A percentile compares a stretch with the other conserved stretches of the same genome.
phyloP scores from a whole-genome alignment of 64 coral and sea anemone genomes.

The Stichodactyla mertensii region DNA sequence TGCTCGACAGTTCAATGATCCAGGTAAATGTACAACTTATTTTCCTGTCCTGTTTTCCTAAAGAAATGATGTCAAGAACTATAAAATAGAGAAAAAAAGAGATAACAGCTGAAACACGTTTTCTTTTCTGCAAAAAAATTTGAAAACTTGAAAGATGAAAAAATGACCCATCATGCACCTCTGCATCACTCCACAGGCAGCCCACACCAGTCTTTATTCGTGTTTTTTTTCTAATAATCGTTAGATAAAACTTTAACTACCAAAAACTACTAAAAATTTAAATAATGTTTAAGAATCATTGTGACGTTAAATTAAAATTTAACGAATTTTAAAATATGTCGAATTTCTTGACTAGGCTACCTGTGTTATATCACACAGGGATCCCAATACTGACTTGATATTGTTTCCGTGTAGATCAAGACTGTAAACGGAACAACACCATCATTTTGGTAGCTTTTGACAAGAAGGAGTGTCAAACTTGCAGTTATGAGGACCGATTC shows the following conservation, averaged over 20 bases:
- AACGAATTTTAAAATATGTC: too few species aligned
- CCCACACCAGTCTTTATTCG: background rate
- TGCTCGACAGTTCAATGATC: conserved; percentile 21
- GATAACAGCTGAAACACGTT: too few species aligned
- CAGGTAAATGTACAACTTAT: background rate
- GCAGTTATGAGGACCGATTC: background rate
- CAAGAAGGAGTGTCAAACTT: conserved; percentile 23
- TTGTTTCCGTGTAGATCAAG: conserved; percentile 9
- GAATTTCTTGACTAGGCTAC: background rate
- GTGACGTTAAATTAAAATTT: too few species aligned
- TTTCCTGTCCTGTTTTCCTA: background rate
- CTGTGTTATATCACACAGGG: background rate
- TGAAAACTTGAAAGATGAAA: background rate
- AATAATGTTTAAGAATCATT: too few species aligned
- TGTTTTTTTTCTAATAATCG: too few species aligned
- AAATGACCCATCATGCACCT: background rate
- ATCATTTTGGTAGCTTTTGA: conserved; percentile 64
- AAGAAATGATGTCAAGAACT: background rate
- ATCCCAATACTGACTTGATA: background rate
- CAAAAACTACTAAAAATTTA: too few species aligned
- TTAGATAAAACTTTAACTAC: too few species aligned
- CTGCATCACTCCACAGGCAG: background rate
- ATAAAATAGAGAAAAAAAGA: background rate
- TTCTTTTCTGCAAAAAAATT: too few species aligned
- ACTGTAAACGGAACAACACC: conserved; percentile 42